Percentiles rank a stretch among this genome's conserved stretches.
Evolutionary conservation across 2,888 invertebrate species (phyloP).

Genomic region (Drosophila maculinotata): DNA sequence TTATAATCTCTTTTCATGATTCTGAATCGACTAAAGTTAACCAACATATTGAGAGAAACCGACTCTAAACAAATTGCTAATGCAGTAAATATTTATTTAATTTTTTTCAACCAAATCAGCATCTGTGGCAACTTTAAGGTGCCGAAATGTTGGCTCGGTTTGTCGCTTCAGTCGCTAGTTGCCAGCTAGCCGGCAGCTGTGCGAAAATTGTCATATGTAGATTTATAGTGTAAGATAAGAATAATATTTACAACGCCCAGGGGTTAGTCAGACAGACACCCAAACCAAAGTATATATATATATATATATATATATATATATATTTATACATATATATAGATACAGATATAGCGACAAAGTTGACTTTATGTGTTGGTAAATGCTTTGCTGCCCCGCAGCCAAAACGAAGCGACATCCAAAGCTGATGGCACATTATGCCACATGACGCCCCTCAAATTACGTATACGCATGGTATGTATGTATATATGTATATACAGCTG

Average conservation of each 20-base stretch:
- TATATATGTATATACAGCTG: constrained; percentile 6
- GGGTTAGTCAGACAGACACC: constrained; percentile 47
- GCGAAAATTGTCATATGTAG: constrained; percentile 81
- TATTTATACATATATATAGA: constrained; percentile 15
- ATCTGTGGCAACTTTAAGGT: constrained; percentile 35
- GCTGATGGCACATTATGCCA: constrained; percentile 74
- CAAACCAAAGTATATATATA: constrained; percentile 6
- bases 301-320: constrained; percentile 5
- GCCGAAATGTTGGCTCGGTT: constrained; percentile 11
- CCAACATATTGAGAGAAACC: no score
- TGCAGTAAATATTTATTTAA: background rate
- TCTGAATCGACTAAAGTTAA: no score
- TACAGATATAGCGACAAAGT: constrained; percentile 48
- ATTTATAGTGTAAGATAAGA: constrained; percentile 79
- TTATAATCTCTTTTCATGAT: no score
- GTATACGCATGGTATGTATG: constrained; percentile 59
- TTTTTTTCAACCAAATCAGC: constrained; percentile 6
- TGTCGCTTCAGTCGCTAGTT: constrained; percentile 29
- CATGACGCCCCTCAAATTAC: constrained; percentile 76
- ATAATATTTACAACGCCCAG: constrained; percentile 79
- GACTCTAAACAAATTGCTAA: constrained; percentile 12
- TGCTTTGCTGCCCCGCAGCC: constrained; percentile 57
- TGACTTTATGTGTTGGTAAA: constrained; percentile 72
- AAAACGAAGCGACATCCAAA: constrained; percentile 48
- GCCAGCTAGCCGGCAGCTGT: constrained; percentile 50